Evolutionary conservation across 2,113 vertebrate species (phyloP), one percentile per base, ranked within the genome.

Genomic region (Sapajus apella): DNA sequence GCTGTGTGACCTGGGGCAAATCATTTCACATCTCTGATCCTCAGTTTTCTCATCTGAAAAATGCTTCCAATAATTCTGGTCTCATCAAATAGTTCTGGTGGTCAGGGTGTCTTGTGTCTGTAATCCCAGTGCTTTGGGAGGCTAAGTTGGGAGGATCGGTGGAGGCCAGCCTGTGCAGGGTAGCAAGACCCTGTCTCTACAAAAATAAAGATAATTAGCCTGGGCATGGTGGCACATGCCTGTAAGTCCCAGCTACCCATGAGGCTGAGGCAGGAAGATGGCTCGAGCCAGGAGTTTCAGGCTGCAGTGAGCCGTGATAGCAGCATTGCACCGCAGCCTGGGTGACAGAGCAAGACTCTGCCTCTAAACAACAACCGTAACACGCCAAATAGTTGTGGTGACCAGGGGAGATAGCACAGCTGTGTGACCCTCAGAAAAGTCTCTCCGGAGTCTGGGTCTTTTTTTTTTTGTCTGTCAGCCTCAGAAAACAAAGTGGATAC

Each of bases 331-430:
- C 30, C 35, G 6, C 7, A 68, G 66, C 32, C 32, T 68, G 66
- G 32, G 66, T 32, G 3, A 68, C 30, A 13, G 30, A 68, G 66
- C 32, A n/a, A 68, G 66, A 35, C 32, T 18, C 66, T 68, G 30
- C 35, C 66, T 68, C 32, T 35, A 68, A n/a, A 68, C 66, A n/a
- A 68, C 66, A 30, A 13, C 27, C 30, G 2, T 6, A 64, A 64
- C 27, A 32, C 25, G 3, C 6, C 50, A 40, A 32, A 9, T 40
- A 6, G 23, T 55, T n/a, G 40, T 18, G 43, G 40, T 6, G 32
- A 47, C 0, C 5, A 56, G 47, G 10, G 6, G 61, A 21, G 32
- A 12, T 13, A 0, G 14, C 40, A 17, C n/a, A 14, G 11, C 9
- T 18, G 27, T 37, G 73, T 35, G 55, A 37, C 79, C 58, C 64